A percentile compares a stretch with the other conserved stretches of the same genome.
These are phyloP conservation scores for Yponomeuta plumbellus DNA, from an alignment of 2,888 invertebrate species.

Conservation along the genomic window DNA sequence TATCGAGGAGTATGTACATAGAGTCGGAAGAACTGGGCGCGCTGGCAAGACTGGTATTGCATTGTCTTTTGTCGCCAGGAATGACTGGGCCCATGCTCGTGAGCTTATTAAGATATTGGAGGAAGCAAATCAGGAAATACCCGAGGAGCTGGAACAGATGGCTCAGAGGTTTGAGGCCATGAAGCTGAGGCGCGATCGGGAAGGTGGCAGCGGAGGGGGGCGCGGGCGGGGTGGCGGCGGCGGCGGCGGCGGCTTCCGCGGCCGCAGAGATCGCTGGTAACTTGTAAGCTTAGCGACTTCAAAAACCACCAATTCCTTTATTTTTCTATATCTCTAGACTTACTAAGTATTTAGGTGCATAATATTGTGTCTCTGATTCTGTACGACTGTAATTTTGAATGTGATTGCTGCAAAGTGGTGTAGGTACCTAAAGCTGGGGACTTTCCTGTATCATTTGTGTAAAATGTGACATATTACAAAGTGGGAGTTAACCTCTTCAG, in stretches of 20 bases:
- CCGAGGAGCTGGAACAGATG: slow-evolving; percentile 85
- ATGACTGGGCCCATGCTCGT: slow-evolving; percentile 88
- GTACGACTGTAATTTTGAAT: neutral
- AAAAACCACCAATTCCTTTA: neutral
- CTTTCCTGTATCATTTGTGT: no score
- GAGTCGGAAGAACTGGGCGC: slow-evolving; percentile 96
- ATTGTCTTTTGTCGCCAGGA: slow-evolving; percentile 86
- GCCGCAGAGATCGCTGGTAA: slow-evolving; percentile 39
- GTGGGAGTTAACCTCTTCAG: no score
- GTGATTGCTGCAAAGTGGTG: neutral
- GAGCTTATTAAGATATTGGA: slow-evolving; percentile 90
- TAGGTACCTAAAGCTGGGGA: neutral
- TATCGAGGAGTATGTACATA: slow-evolving; percentile 96
- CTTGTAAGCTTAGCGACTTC: slow-evolving; percentile 16
- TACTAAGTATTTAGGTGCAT: neutral
- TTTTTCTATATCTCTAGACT: neutral
- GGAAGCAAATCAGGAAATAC: slow-evolving; percentile 91
- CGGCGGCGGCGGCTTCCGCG: slow-evolving; percentile 44
- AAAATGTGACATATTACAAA: no score
- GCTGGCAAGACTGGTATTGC: slow-evolving; percentile 91
- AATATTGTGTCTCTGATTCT: slow-evolving; percentile 2
- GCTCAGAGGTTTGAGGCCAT: slow-evolving; percentile 82
- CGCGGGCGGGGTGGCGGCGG: slow-evolving; percentile 49
- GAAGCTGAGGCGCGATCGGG: slow-evolving; percentile 78
- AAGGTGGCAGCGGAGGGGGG: slow-evolving; percentile 59